Base-by-base conservation (phyloP, 2,797 vertebrate species). In the Vespertilio murinus region DNA sequence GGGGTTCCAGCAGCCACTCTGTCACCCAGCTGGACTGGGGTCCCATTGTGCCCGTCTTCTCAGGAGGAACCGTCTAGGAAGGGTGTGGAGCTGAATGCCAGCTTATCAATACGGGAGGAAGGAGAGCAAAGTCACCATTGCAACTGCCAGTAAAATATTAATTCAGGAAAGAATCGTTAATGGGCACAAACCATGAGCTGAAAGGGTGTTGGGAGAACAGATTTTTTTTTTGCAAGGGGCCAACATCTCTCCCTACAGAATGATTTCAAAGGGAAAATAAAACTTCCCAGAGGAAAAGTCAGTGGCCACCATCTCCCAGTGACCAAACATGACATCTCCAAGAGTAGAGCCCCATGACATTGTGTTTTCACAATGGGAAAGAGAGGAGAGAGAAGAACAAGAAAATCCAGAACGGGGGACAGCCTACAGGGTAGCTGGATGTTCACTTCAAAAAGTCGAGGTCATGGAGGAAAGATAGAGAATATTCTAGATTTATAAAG, bases 301-400 rank as follows among this genome's bases (percentile, higher is more conserved):
- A 16, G 56, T 5, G 77, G 18, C 38, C 6, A 1, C 42, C 86
- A 12, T 20, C 40, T 73, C 87, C 42, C 40, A 35, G 73, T 0
- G 5, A 22, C 17, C 33, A 17, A 40, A 16, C 52, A 13, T 0
- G 0, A 13, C 61, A 12, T 23, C 45, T 0, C 14, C 25, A 8
- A 42, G 33, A 30, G 42, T 2, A 6, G 42, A 14, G 20, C n/a
- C 30, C 6, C 7, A 7, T 3, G 12, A 22, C 52, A 1, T 5
- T 11, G 5, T 9, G 47, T 33, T 22, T 49, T 47, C 30, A 16
- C n/a, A n/a, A n/a, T 12, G n/a, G 52, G 78, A 90, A 49, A 38
- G 0, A 6, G 12, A 23, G 86, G 45, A 30, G 33, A 18, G 45
- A n/a, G n/a, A 56, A 56, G 22, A 35, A 28, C 38, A 28, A 20